Conservation (phyloP, 2,888 invertebrate species). For the Tenthredo scrophulariae region DNA sequence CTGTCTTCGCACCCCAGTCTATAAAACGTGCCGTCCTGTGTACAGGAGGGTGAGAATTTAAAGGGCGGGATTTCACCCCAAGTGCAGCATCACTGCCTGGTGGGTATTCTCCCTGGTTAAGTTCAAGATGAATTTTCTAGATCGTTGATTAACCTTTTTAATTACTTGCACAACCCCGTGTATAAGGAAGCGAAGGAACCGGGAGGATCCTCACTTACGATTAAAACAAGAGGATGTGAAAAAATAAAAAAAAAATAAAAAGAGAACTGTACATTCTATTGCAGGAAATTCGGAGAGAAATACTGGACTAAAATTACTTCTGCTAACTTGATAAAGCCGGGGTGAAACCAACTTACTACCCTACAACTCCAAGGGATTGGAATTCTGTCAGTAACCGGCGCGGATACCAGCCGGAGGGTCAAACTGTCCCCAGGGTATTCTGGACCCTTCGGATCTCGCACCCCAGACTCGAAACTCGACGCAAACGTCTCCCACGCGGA, state of each 20-base stretch:
- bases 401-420: slow-evolving; percentile 38
- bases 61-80: slow-evolving; percentile 39
- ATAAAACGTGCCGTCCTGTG: slow-evolving; percentile 32
- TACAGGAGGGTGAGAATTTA: not conserved
- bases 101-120: not conserved
- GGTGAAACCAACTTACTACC: slow-evolving; percentile 22
- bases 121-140: not conserved
- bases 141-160: not conserved
- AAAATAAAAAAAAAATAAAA: not conserved
- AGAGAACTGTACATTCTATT: not conserved
- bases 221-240: not conserved
- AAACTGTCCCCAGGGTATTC: slow-evolving; percentile 51
- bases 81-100: not conserved
- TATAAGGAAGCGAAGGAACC: not conserved
- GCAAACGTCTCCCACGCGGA: slow-evolving; percentile 48
- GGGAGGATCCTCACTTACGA: not conserved
- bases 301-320: not conserved
- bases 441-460: slow-evolving; percentile 35
- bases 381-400: slow-evolving; percentile 6
- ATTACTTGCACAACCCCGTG: not conserved
- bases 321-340: not conserved
- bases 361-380: slow-evolving; percentile 21
- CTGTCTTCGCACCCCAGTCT: slow-evolving; percentile 54
- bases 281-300: not conserved
- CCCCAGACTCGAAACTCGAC: slow-evolving; percentile 32